Evolutionary conservation across 2,113 vertebrate genomes (phyloP), one percentile per base, ranked within the genome.

Genomic region (Sisor rabdophorus): DNA sequence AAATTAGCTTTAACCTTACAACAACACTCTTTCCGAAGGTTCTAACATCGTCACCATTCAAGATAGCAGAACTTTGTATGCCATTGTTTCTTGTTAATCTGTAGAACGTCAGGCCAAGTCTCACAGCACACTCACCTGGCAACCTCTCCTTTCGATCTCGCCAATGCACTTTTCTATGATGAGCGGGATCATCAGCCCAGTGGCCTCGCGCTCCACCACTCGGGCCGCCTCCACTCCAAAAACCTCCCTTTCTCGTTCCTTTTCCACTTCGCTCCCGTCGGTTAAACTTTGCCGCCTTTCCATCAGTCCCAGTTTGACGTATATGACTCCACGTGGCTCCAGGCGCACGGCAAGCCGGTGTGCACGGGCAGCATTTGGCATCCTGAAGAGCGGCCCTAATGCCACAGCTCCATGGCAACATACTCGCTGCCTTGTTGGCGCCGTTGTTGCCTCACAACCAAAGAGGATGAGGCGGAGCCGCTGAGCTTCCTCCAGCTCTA

Each of bases 91-190:
- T 44, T 19, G 3, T 61, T 17, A 19, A 30, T 59, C 24, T 16
- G 56, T 58, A 19, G 28, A 12, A 60, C 9, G 1, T 44, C 3
- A 28, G 3, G 20, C 6, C 61, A 7, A 4, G 40, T 44, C 16
- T 2, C 1, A 32, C 20, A 44, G 12, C 17, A 28, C 44, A 65
- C 89, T 90, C 93, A 99, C 97, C 96, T 99, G 98, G 75, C 95
- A 99, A 83, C 98, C 98, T 87, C 98, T 91, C 85, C 95, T 96
- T 86, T 99, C 97, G 26, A 99, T 99, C 88, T 99, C 98, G 74
- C 88, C 80, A 86, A 99, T 95, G 90, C 96, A 99, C 77, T 97
- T 98, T 85, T 92, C 93, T 83, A 99, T 94, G 73, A 99, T 69
- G 63, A 99, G 93, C 0, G 97, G 96, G 71, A 98, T 93, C 93